phyloP scores from a whole-genome alignment of 1,140 invertebrate genomes.

The Pachypeltis micranthus region DNA sequence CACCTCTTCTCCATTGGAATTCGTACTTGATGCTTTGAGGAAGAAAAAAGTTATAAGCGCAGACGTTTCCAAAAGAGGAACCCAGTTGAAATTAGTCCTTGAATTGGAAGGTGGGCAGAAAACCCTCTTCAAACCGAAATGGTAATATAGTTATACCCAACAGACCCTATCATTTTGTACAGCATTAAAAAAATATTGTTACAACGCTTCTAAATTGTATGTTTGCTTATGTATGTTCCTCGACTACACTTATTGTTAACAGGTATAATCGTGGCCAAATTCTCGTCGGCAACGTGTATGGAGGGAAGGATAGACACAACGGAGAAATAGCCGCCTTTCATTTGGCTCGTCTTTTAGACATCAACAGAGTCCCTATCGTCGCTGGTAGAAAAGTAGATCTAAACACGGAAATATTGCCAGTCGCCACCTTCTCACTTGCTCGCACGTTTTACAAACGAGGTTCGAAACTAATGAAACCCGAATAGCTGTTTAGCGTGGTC shows the following conservation, averaged over 20 bases:
- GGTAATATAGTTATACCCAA: no score
- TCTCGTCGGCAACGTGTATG: constrained; percentile 68
- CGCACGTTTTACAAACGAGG: constrained; percentile 43
- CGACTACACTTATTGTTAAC: no score
- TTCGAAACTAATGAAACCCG: no score
- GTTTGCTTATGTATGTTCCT: no score
- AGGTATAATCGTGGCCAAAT: constrained; percentile 62
- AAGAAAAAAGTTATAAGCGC: constrained; percentile 56
- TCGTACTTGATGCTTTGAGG: constrained; percentile 55
- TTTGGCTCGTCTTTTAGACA: constrained; percentile 62
- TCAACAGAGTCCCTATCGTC: constrained; percentile 65
- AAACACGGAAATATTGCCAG: constrained; percentile 54
- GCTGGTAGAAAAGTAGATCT: constrained; percentile 67
- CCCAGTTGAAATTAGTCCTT: constrained; percentile 78
- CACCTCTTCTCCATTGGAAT: constrained; percentile 48
- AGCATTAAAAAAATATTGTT: no score
- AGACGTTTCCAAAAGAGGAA: constrained; percentile 66
- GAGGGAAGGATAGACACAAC: constrained; percentile 80
- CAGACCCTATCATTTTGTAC: constrained; percentile 2
- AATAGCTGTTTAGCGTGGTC: no score
- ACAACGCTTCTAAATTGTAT: no score
- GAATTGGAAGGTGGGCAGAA: constrained; percentile 63
- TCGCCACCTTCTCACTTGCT: constrained; percentile 51
- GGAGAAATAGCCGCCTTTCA: constrained; percentile 95
- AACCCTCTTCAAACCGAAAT: constrained; percentile 81